Percentiles rank a stretch among this genome's conserved stretches.
phyloP scores from a whole-genome alignment of 64 coral and sea anemone species.

The Catalaphyllia jardinei region DNA sequence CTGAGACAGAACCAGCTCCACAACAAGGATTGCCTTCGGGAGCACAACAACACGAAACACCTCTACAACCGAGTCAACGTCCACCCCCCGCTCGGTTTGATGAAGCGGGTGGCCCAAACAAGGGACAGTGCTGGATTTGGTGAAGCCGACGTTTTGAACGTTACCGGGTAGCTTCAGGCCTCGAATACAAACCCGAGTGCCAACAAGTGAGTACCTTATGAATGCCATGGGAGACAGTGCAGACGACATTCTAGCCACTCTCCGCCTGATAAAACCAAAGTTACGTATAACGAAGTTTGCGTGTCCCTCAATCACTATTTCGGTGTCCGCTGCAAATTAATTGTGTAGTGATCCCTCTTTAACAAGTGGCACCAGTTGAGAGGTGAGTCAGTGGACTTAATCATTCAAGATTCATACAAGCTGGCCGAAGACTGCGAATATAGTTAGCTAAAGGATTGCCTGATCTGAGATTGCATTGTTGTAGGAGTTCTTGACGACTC shows the following conservation, averaged over 20 bases:
- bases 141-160: conserved; percentile 64
- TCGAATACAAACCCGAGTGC: background rate
- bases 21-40: no score
- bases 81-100: background rate
- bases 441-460: background rate
- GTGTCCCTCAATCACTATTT: conserved; percentile 57
- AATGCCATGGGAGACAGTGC: conserved; percentile 54
- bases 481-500: background rate
- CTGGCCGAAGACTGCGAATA: conserved; percentile 32
- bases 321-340: conserved; percentile 44
- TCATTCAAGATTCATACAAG: conserved; percentile 65
- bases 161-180: conserved; percentile 57
- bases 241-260: conserved; percentile 55
- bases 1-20: no score
- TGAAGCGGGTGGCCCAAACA: conserved; percentile 16
- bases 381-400: conserved; percentile 61
- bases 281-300: conserved; percentile 50
- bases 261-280: conserved; percentile 58
- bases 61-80: background rate
- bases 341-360: conserved; percentile 60
- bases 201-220: conserved; percentile 54
- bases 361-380: conserved; percentile 55
- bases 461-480: background rate
- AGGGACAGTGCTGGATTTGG: conserved; percentile 43
- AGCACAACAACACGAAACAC: background rate